A percentile compares a stretch with the other conserved stretches of the same genome.
phyloP scores from a whole-genome alignment of 2,888 invertebrate species.

The Heliconius hortense region DNA sequence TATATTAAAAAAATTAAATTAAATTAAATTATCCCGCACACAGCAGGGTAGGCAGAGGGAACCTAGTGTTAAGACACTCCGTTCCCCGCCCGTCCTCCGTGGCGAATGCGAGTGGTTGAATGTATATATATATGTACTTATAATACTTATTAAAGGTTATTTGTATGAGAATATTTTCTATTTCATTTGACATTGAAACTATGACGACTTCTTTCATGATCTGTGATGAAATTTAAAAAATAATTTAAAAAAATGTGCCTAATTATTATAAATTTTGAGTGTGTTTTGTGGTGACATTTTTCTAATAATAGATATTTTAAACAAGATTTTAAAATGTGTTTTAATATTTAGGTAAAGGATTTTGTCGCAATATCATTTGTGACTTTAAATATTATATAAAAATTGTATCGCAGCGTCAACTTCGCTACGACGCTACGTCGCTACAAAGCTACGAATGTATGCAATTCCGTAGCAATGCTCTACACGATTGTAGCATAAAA shows the following conservation, averaged over 20 bases:
- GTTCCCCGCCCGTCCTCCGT: too few relatives aligned
- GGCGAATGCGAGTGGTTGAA: too few relatives aligned
- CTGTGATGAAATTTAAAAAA: background rate
- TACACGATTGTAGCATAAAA: background rate
- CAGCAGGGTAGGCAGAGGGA: too few relatives aligned
- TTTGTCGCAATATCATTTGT: background rate
- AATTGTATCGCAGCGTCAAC: background rate
- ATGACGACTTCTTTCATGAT: background rate
- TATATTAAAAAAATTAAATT: too few relatives aligned
- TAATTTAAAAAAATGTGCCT: too few relatives aligned
- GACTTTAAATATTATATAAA: background rate
- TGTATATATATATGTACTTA: background rate
- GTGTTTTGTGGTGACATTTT: background rate
- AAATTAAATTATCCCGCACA: too few relatives aligned
- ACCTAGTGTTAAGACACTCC: too few relatives aligned
- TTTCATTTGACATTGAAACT: background rate
- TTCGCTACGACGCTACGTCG: background rate
- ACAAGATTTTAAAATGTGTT: too few relatives aligned
- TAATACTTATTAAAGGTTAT: too few relatives aligned
- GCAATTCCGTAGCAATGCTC: constrained; percentile 8
- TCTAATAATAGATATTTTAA: too few relatives aligned
- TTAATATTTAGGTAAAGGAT: too few relatives aligned
- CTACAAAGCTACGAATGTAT: constrained; percentile 15
- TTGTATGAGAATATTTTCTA: background rate
- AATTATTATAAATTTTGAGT: background rate